Evolutionary conservation across 2,113 vertebrate genomes (phyloP).

Genomic region (Rhea americana): DNA sequence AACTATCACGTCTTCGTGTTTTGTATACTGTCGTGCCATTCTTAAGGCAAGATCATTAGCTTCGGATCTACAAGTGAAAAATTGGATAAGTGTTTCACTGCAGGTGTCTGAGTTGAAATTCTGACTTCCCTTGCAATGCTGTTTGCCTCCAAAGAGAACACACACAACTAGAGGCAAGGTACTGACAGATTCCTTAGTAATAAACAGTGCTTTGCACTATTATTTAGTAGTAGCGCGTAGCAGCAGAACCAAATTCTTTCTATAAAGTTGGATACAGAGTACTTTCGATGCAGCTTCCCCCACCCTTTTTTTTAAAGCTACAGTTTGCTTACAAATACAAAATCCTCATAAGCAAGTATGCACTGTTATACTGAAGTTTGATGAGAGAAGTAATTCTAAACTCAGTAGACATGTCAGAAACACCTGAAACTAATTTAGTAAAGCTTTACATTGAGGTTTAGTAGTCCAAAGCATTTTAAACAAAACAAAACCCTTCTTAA

Average conservation of each 20-base stretch:
- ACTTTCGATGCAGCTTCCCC: not conserved
- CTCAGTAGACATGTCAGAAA: not conserved
- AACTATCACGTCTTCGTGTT: constrained; percentile 87
- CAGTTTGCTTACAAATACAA: not conserved
- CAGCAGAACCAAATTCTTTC: not conserved
- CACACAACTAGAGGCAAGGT: not conserved
- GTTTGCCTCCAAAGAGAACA: not conserved
- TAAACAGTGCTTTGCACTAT: not conserved
- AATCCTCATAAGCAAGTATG: not conserved
- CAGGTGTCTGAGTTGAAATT: not conserved
- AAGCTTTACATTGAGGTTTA: not conserved
- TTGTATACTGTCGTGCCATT: constrained; percentile 87
- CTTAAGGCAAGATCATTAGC: constrained; percentile 93
- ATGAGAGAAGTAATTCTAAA: not conserved
- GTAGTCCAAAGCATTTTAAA: not conserved
- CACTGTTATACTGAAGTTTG: not conserved
- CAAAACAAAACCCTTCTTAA: not conserved
- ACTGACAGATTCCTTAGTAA: not conserved
- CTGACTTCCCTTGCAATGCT: not conserved
- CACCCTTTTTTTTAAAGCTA: not conserved
- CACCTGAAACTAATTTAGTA: not conserved
- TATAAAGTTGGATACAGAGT: not conserved
- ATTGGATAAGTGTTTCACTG: not conserved
- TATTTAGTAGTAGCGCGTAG: not conserved
- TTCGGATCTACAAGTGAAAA: constrained; percentile 84